Percentiles rank a stretch among this genome's conserved stretches.
Conservation (phyloP, 1,140 invertebrate genomes). For the Drosophila bifasciata region DNA sequence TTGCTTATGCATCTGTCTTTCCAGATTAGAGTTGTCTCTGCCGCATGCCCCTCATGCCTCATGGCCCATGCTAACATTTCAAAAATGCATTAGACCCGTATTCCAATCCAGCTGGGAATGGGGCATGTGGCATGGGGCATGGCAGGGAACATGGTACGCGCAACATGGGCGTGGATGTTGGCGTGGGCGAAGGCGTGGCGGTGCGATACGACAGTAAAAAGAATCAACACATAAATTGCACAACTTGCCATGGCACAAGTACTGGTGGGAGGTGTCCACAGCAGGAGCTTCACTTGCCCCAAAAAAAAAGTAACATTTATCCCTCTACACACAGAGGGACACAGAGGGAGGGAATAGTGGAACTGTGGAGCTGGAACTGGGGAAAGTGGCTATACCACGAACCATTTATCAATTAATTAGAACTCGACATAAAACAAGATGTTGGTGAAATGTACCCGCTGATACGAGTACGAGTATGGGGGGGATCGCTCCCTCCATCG, state of each 20-base stretch:
- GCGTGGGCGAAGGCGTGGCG: constrained; percentile 9
- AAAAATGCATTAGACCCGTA: constrained; percentile 54
- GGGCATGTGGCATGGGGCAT: background rate
- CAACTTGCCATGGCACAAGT: constrained; percentile 15
- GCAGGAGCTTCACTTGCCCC: constrained; percentile 60
- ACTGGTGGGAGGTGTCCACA: constrained; percentile 25
- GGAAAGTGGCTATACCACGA: constrained; percentile 3
- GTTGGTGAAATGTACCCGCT: constrained; percentile 29
- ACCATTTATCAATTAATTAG: constrained; percentile 66
- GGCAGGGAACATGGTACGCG: background rate
- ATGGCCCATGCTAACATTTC: constrained; percentile 31
- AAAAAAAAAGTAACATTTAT: constrained; percentile 32
- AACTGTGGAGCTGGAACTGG: no score
- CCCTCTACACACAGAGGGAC: background rate
- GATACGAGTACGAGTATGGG: constrained; percentile 5
- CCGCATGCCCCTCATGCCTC: background rate
- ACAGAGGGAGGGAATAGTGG: no score
- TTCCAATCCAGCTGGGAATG: constrained; percentile 30
- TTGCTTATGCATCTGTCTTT: constrained; percentile 70
- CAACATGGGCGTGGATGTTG: constrained; percentile 3
- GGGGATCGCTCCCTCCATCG: background rate
- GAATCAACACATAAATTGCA: constrained; percentile 53
- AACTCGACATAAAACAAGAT: constrained; percentile 42
- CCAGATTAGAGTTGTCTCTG: constrained; percentile 44
- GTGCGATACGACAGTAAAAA: constrained; percentile 13